Conservation (phyloP, 1,140 invertebrate species). For the Drosophila truncata region DNA sequence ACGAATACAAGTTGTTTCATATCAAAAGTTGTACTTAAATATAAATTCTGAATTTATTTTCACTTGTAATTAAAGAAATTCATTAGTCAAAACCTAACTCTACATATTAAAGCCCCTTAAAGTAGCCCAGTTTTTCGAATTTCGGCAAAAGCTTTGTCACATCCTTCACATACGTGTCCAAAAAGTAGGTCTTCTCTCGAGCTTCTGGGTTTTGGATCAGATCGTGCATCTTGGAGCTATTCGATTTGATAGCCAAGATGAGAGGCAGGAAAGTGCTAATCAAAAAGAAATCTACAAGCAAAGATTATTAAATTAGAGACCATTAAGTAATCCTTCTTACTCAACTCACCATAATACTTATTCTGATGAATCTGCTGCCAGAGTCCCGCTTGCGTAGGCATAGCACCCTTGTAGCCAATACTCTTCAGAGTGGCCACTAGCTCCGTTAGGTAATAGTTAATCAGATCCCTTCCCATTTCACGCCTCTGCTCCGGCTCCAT, state of each 20-base stretch:
- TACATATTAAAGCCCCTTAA: constrained; percentile 31
- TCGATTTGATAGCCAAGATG: constrained; percentile 16
- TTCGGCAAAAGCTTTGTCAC: constrained; percentile 37
- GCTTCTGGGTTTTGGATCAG: constrained; percentile 23
- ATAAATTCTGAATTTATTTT: neutral
- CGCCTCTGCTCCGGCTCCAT: constrained; percentile 53
- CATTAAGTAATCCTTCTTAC: neutral
- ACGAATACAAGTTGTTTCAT: neutral
- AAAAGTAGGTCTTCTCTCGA: constrained; percentile 34
- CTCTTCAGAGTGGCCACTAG: constrained; percentile 48
- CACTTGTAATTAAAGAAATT: neutral
- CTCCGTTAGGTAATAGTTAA: constrained; percentile 55
- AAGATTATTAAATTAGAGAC: neutral
- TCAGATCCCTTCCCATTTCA: constrained; percentile 38
- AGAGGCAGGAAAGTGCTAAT: constrained; percentile 48
- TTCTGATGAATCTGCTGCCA: constrained; percentile 42
- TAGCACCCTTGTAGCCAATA: constrained; percentile 54
- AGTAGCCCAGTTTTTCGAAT: constrained; percentile 61
- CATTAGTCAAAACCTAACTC: neutral
- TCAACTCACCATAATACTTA: constrained; percentile 48
- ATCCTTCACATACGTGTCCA: constrained; percentile 51
- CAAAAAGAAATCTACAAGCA: constrained; percentile 52
- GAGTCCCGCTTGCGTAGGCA: constrained; percentile 51
- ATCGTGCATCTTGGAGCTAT: constrained; percentile 14
- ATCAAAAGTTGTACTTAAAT: neutral